Percentiles rank a stretch among this genome's conserved stretches.
Evolutionary conservation across 2,888 invertebrate species (phyloP).

Genomic region (Metellina segmentata): DNA sequence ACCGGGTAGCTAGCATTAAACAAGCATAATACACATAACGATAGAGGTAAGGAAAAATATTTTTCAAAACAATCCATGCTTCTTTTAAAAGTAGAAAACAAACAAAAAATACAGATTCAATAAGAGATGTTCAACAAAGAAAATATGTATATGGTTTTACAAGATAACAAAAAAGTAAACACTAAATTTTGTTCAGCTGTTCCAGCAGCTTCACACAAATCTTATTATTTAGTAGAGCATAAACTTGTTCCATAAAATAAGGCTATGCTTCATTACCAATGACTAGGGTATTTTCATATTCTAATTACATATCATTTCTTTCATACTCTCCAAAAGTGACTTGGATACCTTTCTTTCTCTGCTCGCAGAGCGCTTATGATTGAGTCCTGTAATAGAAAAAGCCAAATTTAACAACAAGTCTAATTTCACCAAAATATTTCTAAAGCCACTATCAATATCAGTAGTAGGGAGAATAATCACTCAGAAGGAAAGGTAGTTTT

Average conservation of each 20-base stretch:
- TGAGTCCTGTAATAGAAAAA: constrained; percentile 81
- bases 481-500: not conserved
- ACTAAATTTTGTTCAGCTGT: constrained; percentile 60
- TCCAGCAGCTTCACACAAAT: constrained; percentile 55
- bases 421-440: not conserved
- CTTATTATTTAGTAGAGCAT: not conserved
- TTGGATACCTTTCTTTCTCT: constrained; percentile 89
- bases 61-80: constrained; percentile 40
- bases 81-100: constrained; percentile 6
- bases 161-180: constrained; percentile 43
- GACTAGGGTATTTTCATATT: constrained; percentile 51
- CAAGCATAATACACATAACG: not conserved
- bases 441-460: not conserved
- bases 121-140: constrained; percentile 1
- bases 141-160: constrained; percentile 20
- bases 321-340: constrained; percentile 84
- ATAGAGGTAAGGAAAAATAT: not conserved
- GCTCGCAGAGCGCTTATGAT: constrained; percentile 88
- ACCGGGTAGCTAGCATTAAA: constrained; percentile 26
- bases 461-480: no score
- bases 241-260: constrained; percentile 10
- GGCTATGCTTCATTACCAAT: constrained; percentile 15
- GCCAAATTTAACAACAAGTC: not conserved
- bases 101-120: not conserved
- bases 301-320: constrained; percentile 72